These are phyloP conservation scores for Tapera naevia DNA, from an alignment of 2,797 vertebrate species.

Conservation along the genomic window DNA sequence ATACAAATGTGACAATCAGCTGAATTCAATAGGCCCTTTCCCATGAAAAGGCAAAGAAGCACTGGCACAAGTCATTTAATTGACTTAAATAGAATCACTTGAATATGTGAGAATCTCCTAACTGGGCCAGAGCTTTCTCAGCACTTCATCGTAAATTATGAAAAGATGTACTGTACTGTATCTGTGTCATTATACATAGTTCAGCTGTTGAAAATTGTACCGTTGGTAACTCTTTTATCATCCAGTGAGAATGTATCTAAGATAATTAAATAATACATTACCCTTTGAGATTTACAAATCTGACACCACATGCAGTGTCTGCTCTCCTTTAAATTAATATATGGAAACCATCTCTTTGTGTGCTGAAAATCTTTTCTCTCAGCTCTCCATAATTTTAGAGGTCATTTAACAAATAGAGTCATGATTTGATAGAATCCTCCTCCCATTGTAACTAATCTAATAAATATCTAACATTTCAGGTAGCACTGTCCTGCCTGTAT, in stretches of 20 bases:
- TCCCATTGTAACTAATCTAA: slow-evolving; percentile 26
- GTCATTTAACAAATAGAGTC: slow-evolving; percentile 33
- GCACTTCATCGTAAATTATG: slow-evolving; percentile 16
- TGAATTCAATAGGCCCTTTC: slow-evolving; percentile 32
- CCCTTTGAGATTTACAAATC: slow-evolving; percentile 10
- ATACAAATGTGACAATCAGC: slow-evolving; percentile 34
- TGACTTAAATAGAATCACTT: slow-evolving; percentile 44
- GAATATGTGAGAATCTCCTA: slow-evolving; percentile 7
- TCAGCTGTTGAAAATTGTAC: slow-evolving; percentile 4
- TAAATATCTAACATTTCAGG: slow-evolving; percentile 22
- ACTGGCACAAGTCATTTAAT: neutral
- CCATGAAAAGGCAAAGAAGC: slow-evolving; percentile 21
- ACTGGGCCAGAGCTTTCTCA: neutral
- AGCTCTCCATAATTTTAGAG: slow-evolving; percentile 28
- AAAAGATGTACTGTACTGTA: slow-evolving; percentile 6
- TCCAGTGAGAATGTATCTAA: slow-evolving; percentile 11
- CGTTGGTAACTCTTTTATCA: slow-evolving; percentile 36
- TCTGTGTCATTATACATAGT: neutral
- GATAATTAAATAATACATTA: slow-evolving; percentile 8
- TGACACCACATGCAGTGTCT: neutral
- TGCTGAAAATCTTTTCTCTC: neutral
- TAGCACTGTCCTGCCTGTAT: neutral
- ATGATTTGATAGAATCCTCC: slow-evolving; percentile 7
- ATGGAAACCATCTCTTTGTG: neutral
- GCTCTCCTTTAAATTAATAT: slow-evolving; percentile 33